phyloP scores from a whole-genome alignment of 2,797 vertebrate genomes.

The Paedocypris micromegethes region DNA sequence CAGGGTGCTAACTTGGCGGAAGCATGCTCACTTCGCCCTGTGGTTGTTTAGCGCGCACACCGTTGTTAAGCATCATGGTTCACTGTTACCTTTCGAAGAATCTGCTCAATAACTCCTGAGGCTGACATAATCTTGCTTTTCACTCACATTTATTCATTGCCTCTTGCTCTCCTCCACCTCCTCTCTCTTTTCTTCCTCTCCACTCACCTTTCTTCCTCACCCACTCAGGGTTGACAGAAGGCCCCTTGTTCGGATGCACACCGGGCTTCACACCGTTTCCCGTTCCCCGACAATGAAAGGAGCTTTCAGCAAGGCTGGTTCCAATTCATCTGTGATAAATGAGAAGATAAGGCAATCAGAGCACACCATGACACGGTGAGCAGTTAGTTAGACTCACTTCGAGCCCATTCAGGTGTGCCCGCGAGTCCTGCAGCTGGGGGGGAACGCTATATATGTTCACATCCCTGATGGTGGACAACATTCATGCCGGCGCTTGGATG shows the following conservation, averaged over 20 bases:
- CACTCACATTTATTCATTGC: constrained; percentile 36
- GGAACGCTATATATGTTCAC: constrained; percentile 69
- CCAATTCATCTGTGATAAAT: constrained; percentile 96
- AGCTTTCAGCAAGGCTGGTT: constrained; percentile 91
- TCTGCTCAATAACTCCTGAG: constrained; percentile 44
- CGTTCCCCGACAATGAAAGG: constrained; percentile 78
- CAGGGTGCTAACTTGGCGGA: constrained; percentile 40
- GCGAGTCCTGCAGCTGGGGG: constrained; percentile 69
- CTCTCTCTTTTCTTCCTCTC: constrained; percentile 39
- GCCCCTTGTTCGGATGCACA: constrained; percentile 58
- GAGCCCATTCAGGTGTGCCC: constrained; percentile 84
- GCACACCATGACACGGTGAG: constrained; percentile 82
- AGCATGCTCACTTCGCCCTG: constrained; percentile 37
- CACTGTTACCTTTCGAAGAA: constrained; percentile 43
- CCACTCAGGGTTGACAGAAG: constrained; percentile 53
- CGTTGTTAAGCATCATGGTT: constrained; percentile 51
- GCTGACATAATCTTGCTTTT: constrained; percentile 49
- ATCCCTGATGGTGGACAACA: constrained; percentile 72
- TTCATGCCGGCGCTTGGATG: constrained; percentile 67
- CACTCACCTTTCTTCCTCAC: constrained; percentile 50
- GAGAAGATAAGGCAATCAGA: constrained; percentile 94
- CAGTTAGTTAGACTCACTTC: constrained; percentile 85
- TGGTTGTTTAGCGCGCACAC: constrained; percentile 40
- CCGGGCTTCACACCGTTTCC: constrained; percentile 68
- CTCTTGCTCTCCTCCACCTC: constrained; percentile 37